Base-by-base conservation (phyloP, 92 coral and sea anemone species). In the Palythoa grandiflora region DNA sequence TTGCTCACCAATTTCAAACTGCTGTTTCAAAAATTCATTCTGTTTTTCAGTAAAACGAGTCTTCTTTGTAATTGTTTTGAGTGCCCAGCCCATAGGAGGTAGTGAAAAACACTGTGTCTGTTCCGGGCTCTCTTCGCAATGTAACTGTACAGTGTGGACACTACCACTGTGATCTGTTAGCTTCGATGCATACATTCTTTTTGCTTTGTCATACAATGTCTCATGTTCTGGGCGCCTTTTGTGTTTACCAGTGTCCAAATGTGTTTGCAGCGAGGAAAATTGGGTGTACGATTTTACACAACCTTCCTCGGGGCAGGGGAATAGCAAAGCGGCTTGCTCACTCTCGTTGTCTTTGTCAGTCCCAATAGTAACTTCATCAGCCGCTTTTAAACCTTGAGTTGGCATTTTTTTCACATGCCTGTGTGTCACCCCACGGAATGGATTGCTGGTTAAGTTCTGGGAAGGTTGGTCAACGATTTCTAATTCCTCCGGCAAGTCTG, bases 251-350 rank as follows among this genome's bases (percentile, higher is more conserved):
- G 65, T 57, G 65, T 57, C 65, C 65, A 57, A 57, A 57, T 57
- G 78, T 85, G 80, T 17, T 51, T 85, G 88, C 48, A 85, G 73
- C n/a, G 76, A 71, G 61, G 68, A 61, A 40, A 71, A 71, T 65
- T 36, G 79, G 51, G 51, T 44, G 71, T 71, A 84, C 54, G 80
- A 61, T 71, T 84, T 88, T 35, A 83, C 87, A 1, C 87, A 83
- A 40, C 87, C 77, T 66, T 66, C 77, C 39, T 66, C 87, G 35
- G 77, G 87, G 15, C 87, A 88, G 12, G 87, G 86, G 77, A 79
- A 79, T 7, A 88, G 78, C 63, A 83, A 84, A 40, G 65, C 38
- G 20, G 65, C 16, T 57, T 57, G 65, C 65, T 57, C 65, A 57
- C 65, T 57, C 16, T 57, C 65, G 19, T 12, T 12, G 65, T 57